Conservation (phyloP, 2,797 vertebrate genomes). For the Carduelis carduelis region DNA sequence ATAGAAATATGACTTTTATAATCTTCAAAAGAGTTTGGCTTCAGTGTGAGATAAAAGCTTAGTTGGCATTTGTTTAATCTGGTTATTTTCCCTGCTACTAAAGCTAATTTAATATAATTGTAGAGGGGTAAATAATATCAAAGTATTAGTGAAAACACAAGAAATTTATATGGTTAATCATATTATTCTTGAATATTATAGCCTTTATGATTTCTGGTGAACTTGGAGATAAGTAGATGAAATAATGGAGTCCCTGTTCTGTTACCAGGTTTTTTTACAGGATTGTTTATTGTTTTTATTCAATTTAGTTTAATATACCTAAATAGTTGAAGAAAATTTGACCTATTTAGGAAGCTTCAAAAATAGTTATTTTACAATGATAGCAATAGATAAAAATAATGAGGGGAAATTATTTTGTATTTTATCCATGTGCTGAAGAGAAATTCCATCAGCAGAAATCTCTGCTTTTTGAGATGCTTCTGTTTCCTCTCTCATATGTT, state of each 20-base stretch:
- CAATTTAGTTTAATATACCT: background rate
- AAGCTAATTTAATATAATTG: background rate
- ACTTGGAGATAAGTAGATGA: background rate
- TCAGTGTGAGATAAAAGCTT: background rate
- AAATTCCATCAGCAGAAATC: background rate
- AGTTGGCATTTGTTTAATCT: background rate
- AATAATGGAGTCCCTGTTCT: background rate
- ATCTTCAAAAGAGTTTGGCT: background rate
- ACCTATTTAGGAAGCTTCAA: background rate
- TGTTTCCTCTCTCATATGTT: background rate
- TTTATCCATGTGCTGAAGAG: background rate
- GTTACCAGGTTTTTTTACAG: background rate
- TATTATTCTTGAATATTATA: background rate
- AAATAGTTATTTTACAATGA: background rate
- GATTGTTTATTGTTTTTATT: background rate
- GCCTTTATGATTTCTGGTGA: background rate
- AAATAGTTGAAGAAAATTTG: background rate
- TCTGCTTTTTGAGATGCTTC: background rate
- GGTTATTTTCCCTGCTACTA: background rate
- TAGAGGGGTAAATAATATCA: background rate
- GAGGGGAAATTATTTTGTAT: background rate
- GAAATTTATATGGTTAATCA: background rate
- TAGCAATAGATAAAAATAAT: background rate
- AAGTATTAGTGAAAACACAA: background rate
- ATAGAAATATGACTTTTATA: background rate